A percentile compares a stretch with the other conserved stretches of the same genome.
These are phyloP conservation scores for Podarcis lilfordi DNA, from an alignment of 2,797 vertebrate genomes.

Conservation along the genomic window DNA sequence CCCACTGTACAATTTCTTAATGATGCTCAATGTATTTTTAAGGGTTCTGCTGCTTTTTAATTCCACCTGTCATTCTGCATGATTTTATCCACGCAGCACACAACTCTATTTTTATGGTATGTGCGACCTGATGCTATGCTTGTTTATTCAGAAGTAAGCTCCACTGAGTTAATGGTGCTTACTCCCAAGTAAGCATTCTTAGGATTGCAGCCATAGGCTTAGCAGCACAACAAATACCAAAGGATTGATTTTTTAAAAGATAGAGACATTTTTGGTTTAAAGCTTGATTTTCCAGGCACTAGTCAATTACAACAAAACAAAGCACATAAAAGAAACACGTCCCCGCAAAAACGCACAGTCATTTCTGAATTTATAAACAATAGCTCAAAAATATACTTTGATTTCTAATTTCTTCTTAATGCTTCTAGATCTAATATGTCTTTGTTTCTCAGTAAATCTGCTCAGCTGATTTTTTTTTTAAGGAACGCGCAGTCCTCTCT, in stretches of 20 bases:
- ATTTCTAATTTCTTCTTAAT: not conserved
- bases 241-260: not conserved
- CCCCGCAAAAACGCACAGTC: not conserved
- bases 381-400: not conserved
- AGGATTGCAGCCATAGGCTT: not conserved
- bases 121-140: not conserved
- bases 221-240: not conserved
- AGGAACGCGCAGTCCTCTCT: not conserved
- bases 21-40: not conserved
- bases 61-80: not conserved
- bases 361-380: not conserved
- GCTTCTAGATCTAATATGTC: not conserved
- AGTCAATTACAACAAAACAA: slow-evolving; percentile 6
- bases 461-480: not conserved
- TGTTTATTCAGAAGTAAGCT: not conserved
- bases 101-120: not conserved
- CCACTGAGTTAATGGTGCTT: not conserved
- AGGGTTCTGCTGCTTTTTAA: not conserved
- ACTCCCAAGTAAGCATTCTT: not conserved
- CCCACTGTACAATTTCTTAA: rapidly evolving
- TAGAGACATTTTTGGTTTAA: not conserved
- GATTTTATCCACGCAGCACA: not conserved
- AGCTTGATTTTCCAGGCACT: not conserved
- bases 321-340: not conserved
- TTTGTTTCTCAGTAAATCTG: not conserved